phyloP scores from a whole-genome alignment of 2,113 vertebrate genomes.

The Thermophis baileyi region DNA sequence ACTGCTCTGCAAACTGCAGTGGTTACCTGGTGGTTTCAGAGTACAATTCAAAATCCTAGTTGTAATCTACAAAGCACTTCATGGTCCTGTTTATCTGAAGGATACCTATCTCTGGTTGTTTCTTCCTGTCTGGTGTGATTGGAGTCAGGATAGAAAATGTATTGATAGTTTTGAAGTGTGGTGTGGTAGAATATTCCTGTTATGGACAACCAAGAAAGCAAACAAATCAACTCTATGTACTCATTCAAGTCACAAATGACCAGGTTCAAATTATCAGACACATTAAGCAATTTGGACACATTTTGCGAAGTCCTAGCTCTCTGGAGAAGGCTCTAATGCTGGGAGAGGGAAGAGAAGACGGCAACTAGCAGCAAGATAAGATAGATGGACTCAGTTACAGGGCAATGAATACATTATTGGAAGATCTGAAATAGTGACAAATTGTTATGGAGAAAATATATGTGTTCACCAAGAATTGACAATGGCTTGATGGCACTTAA shows the following conservation, averaged over 20 bases:
- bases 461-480: background rate
- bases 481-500: background rate
- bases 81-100: background rate
- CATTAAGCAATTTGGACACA: background rate
- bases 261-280: background rate
- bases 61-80: background rate
- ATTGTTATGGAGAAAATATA: background rate
- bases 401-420: background rate
- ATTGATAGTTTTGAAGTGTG: too few species aligned
- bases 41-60: background rate
- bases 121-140: background rate
- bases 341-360: background rate
- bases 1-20: background rate
- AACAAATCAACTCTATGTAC: background rate
- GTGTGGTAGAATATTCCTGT: background rate
- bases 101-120: background rate
- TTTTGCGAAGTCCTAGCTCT: background rate
- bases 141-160: too few species aligned
- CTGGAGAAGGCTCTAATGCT: background rate
- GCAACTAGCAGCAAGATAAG: background rate
- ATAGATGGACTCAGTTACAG: background rate
- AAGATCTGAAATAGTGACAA: background rate
- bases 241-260: background rate
- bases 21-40: background rate
- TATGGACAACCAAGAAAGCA: background rate